Evolutionary conservation across 1,140 invertebrate species (phyloP), one percentile per base, ranked within the genome.

Genomic region (Camponotus floridanus): DNA sequence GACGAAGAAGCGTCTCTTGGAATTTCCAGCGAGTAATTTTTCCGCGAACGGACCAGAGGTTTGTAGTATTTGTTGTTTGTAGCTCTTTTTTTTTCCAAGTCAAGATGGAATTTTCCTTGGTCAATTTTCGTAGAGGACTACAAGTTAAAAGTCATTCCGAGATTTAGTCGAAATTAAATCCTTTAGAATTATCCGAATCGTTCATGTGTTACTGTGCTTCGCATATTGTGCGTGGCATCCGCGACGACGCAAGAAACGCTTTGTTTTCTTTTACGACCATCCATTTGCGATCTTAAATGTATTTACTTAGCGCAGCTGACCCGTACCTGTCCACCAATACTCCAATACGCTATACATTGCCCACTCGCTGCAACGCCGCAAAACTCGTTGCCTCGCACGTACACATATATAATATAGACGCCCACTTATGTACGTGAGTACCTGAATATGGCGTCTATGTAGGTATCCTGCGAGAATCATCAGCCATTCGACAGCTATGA

Each of bases 261-360:
- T 45, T 48, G 36, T 45, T 31, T 76, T 87, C 67, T 84, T 80
- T 76, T 68, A 70, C 79, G 57, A 42, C 62, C 87, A 21, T 31
- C 64, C 87, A 84, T 81, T 87, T 88, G 76, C 55, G 74, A 48
- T 65, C 64, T 85, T 51, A 87, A 88, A 87, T 71, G 78, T 73
- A 87, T 87, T 88, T 68, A 74, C 62, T 74, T 68, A 55, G 26
- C 57, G 31, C 76, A 59, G 59, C 64, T 51, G 68, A 45, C 68
- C 51, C 64, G 48, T 88, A 88, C 87, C 87, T 88, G 86, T 21
- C 68, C 67, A 51, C 76, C 57, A 71, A 86, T 45, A 51, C 85
- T 76, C 76, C 26, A 78, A 48, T 48, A 45, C 59, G 21, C 59
- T 51, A 26, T 48, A 39, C 48, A 67, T 57, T 86, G 59, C 62